phyloP scores from a whole-genome alignment of 1,140 invertebrate genomes.

The Drosophila micromelanica region DNA sequence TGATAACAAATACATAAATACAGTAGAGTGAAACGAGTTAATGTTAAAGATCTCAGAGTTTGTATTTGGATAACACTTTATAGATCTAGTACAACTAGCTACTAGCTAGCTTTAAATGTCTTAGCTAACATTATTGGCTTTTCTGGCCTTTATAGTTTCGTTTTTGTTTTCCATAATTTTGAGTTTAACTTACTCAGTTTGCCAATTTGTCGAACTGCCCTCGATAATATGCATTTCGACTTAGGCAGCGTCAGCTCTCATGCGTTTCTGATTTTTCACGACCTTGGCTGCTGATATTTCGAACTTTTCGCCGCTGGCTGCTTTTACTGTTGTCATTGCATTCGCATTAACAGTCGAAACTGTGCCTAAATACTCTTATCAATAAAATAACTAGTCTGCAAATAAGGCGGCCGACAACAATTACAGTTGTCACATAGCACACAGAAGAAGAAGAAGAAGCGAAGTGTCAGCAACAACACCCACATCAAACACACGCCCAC shows the following conservation, averaged over 20 bases:
- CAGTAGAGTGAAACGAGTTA: too few relatives aligned
- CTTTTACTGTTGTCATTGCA: too few relatives aligned
- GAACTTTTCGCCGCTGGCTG: too few relatives aligned
- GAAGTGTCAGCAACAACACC: constrained; percentile 4
- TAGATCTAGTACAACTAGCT: too few relatives aligned
- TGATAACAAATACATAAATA: not conserved
- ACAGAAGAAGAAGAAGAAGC: not conserved
- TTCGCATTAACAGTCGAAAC: too few relatives aligned
- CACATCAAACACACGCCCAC: constrained; percentile 20
- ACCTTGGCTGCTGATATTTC: constrained; percentile 57
- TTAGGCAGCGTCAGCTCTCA: constrained; percentile 16
- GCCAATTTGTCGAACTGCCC: constrained; percentile 6
- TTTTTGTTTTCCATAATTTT: not conserved
- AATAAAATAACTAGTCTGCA: constrained; percentile 52
- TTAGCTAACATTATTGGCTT: too few relatives aligned
- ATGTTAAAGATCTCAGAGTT: too few relatives aligned
- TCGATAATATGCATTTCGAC: constrained; percentile 25
- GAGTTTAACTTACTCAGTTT: not conserved
- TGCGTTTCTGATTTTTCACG: constrained; percentile 41
- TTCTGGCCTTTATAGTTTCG: too few relatives aligned
- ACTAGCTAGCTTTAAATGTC: too few relatives aligned
- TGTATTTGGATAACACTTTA: too few relatives aligned
- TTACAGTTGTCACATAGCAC: constrained; percentile 75
- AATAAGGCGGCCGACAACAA: constrained; percentile 57
- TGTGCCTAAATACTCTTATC: constrained; percentile 39